Percentiles rank a stretch among this genome's conserved stretches.
phyloP scores from a whole-genome alignment of 2,113 vertebrate species.

The Lipophrys pholis region DNA sequence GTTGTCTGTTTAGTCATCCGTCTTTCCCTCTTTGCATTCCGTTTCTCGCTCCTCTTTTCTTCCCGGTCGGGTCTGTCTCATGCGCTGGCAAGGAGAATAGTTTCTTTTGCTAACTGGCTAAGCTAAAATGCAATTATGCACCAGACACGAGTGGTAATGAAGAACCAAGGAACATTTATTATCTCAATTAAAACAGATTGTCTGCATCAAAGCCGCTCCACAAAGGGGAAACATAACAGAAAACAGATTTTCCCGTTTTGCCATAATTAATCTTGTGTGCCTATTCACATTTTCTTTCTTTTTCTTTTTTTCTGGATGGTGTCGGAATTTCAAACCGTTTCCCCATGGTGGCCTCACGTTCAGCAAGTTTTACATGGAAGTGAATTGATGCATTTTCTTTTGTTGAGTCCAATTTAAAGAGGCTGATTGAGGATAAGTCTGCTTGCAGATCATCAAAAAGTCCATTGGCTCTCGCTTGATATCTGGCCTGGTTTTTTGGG shows the following conservation, averaged over 20 bases:
- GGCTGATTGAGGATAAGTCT: no score
- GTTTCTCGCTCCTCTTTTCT: slow-evolving; percentile 28
- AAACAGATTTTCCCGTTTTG: slow-evolving; percentile 22
- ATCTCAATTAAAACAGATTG: slow-evolving; percentile 62
- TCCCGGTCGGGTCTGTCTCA: slow-evolving; percentile 17
- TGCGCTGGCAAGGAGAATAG: slow-evolving; percentile 26
- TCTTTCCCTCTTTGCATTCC: slow-evolving; percentile 31
- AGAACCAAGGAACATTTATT: slow-evolving; percentile 50
- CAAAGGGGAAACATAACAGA: slow-evolving; percentile 22
- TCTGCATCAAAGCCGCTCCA: slow-evolving; percentile 26
- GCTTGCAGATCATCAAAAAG: no score
- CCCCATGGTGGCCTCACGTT: no score
- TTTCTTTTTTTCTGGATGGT: not conserved
- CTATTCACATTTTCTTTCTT: slow-evolving; percentile 15
- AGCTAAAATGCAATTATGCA: slow-evolving; percentile 67
- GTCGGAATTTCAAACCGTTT: no score
- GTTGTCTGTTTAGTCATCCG: slow-evolving; percentile 32
- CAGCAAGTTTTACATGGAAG: no score
- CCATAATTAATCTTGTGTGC: slow-evolving; percentile 29
- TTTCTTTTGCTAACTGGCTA: slow-evolving; percentile 51
- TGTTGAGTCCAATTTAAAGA: no score
- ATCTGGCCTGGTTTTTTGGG: no score
- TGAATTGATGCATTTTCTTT: no score
- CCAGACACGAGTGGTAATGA: slow-evolving; percentile 59
- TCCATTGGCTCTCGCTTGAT: no score